These are phyloP conservation scores for Lordiphosa stackelbergi DNA, from an alignment of 1,140 invertebrate species.

Conservation along the genomic window DNA sequence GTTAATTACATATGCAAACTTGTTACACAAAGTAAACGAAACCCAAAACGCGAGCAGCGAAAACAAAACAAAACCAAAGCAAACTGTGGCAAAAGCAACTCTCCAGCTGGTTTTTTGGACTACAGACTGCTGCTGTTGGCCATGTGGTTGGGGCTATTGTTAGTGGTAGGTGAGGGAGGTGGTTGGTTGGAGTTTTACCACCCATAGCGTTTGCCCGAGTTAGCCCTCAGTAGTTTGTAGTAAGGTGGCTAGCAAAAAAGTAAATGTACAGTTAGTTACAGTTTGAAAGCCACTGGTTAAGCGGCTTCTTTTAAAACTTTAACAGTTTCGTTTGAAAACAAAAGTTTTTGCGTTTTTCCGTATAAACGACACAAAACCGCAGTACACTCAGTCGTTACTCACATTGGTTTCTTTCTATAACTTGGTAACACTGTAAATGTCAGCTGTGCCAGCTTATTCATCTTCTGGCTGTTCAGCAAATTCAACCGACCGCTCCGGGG, in stretches of 20 bases:
- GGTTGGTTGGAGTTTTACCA: slow-evolving; percentile 17
- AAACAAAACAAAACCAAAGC: slow-evolving; percentile 23
- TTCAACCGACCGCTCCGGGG: too few species aligned
- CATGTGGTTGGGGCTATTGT: slow-evolving; percentile 22
- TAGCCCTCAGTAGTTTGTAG: slow-evolving; percentile 13
- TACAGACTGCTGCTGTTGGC: not conserved
- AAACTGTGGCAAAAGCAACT: slow-evolving; percentile 40
- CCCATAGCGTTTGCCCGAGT: slow-evolving; percentile 15
- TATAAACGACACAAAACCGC: too few species aligned
- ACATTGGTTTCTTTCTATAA: too few species aligned
- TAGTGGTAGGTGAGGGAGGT: slow-evolving; percentile 15
- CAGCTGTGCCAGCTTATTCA: too few species aligned
- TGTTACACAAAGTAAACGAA: slow-evolving; percentile 59
- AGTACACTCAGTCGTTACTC: too few species aligned
- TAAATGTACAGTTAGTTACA: slow-evolving; percentile 18
- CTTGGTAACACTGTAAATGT: too few species aligned
- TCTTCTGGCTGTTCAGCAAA: too few species aligned
- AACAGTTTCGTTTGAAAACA: too few species aligned
- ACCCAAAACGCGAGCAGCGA: slow-evolving; percentile 3
- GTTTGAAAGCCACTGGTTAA: slow-evolving; percentile 24
- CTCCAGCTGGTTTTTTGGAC: slow-evolving; percentile 27
- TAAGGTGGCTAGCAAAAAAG: too few species aligned
- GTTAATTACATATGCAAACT: slow-evolving; percentile 73
- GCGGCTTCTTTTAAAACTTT: slow-evolving; percentile 8
- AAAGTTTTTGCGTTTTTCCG: too few species aligned